These are phyloP conservation scores for Urocitellus parryii DNA, from an alignment of 2,113 vertebrate genomes.

Conservation along the genomic window DNA sequence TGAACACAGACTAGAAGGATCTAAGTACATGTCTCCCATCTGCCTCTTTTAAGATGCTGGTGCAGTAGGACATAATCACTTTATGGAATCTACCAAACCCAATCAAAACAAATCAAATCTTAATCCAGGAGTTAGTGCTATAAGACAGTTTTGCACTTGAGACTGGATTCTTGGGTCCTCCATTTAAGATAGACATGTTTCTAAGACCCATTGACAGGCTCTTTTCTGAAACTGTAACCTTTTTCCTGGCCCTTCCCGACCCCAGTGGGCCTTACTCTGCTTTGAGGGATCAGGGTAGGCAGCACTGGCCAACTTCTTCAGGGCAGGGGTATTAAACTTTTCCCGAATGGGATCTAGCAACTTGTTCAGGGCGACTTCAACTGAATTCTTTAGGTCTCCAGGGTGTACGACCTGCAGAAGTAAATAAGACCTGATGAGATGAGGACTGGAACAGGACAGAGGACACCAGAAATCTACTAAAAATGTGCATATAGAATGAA, in stretches of 20 bases:
- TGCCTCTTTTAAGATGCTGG: background rate
- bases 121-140: background rate
- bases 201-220: background rate
- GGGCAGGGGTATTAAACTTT: slow-evolving; percentile 93
- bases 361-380: slow-evolving; percentile 94
- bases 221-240: background rate
- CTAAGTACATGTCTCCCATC: background rate
- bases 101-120: background rate
- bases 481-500: background rate
- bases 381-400: slow-evolving; percentile 96
- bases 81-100: background rate
- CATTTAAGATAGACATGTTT: background rate
- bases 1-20: background rate
- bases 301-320: slow-evolving; percentile 91
- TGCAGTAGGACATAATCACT: background rate
- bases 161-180: background rate
- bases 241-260: background rate
- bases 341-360: slow-evolving; percentile 97
- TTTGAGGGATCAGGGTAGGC: slow-evolving; percentile 94
- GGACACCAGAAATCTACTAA: background rate
- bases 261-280: slow-evolving; percentile 90
- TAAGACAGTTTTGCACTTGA: background rate
- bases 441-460: background rate
- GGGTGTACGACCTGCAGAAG: slow-evolving; percentile 92
- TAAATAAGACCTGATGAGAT: background rate